Percentiles rank a stretch among this genome's conserved stretches.
phyloP scores from a whole-genome alignment of 2,113 vertebrate species.

The Rostratula benghalensis region DNA sequence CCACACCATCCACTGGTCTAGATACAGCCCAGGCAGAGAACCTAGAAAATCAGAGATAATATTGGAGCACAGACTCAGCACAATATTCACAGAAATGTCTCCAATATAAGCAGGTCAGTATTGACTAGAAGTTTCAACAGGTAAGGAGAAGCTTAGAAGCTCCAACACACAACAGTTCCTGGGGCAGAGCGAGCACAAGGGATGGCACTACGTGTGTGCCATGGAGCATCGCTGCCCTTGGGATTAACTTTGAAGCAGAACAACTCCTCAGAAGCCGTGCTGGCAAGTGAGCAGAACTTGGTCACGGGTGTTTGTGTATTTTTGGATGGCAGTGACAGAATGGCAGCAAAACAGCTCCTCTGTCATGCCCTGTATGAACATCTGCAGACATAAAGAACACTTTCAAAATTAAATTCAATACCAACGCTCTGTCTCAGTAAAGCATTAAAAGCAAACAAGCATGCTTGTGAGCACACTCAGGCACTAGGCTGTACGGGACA shows the following conservation, averaged over 20 bases:
- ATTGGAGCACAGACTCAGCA: neutral
- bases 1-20: neutral
- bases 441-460: neutral
- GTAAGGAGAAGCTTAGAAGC: neutral
- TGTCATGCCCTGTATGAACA: neutral
- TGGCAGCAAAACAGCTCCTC: neutral
- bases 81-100: neutral
- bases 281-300: neutral
- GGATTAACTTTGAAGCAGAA: neutral
- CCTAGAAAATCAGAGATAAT: neutral
- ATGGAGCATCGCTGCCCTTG: rapidly evolving
- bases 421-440: neutral
- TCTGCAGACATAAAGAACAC: rapidly evolving
- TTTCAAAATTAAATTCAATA: neutral
- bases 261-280: rapidly evolving
- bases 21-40: neutral
- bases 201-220: rapidly evolving
- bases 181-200: neutral
- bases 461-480: neutral
- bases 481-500: neutral
- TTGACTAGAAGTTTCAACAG: neutral
- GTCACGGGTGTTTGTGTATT: neutral
- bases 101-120: neutral
- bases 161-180: neutral
- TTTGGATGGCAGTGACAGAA: neutral